phyloP scores from a whole-genome alignment of 2,113 vertebrate species.

The Oncorhynchus gorbuscha region DNA sequence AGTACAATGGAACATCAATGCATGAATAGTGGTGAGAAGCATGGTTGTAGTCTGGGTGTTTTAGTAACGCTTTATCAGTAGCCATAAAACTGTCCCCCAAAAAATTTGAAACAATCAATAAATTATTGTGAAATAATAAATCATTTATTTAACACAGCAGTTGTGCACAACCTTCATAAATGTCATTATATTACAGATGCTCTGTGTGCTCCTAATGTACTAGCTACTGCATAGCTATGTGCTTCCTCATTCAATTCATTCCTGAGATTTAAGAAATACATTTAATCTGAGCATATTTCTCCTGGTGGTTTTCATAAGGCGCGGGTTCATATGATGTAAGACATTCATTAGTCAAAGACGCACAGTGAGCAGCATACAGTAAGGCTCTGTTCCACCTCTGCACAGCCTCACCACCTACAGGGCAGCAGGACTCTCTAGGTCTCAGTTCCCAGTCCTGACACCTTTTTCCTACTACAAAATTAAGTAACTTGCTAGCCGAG shows the following conservation, averaged over 20 bases:
- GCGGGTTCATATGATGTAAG: constrained; percentile 54
- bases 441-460: constrained; percentile 21
- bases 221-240: no score
- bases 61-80: no score
- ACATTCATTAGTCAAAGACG: constrained; percentile 58
- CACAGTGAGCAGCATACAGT: constrained; percentile 60
- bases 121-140: no score
- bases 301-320: constrained; percentile 43
- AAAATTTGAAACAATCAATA: no score
- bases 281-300: constrained; percentile 25
- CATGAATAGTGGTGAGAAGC: no score
- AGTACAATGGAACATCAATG: no score
- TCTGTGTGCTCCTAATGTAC: no score
- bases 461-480: constrained; percentile 7
- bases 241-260: constrained; percentile 16
- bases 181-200: no score
- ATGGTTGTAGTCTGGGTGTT: no score
- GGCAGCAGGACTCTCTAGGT: constrained; percentile 19
- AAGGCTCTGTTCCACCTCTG: constrained; percentile 56
- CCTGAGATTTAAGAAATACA: constrained; percentile 21
- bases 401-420: constrained; percentile 29
- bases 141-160: no score
- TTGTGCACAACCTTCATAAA: no score
- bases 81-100: no score
- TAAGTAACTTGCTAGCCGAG: neutral